phyloP scores from a whole-genome alignment of 2,888 invertebrate genomes.

The Electrophaes corylata region DNA sequence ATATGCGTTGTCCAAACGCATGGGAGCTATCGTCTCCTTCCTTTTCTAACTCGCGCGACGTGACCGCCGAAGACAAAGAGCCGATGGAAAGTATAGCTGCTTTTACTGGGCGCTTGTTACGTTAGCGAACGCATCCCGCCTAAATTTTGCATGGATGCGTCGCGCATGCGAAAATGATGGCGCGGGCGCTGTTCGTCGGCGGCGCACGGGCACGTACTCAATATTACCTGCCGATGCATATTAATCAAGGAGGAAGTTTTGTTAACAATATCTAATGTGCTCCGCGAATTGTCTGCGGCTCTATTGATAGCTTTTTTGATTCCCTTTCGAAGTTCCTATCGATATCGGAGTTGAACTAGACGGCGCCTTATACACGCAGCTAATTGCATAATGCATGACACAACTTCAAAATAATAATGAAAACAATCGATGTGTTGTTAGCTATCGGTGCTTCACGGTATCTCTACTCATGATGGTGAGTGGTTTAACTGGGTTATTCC shows the following conservation, averaged over 20 bases:
- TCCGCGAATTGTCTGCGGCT: slow-evolving; percentile 70
- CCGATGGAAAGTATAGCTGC: slow-evolving; percentile 69
- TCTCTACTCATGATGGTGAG: slow-evolving; percentile 56
- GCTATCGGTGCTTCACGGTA: slow-evolving; percentile 54
- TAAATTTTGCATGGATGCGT: slow-evolving; percentile 83
- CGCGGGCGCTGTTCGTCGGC: slow-evolving; percentile 57
- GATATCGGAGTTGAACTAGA: slow-evolving; percentile 47
- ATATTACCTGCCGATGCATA: slow-evolving; percentile 82
- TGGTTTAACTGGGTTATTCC: slow-evolving; percentile 79
- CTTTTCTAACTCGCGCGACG: slow-evolving; percentile 68
- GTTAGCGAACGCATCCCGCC: slow-evolving; percentile 80
- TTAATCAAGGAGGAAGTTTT: slow-evolving; percentile 82
- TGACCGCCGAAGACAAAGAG: slow-evolving; percentile 65
- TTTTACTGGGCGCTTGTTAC: slow-evolving; percentile 71
- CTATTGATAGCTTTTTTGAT: slow-evolving; percentile 77
- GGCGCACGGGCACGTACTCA: slow-evolving; percentile 72
- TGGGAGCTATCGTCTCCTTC: slow-evolving; percentile 60
- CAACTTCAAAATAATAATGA: slow-evolving; percentile 49
- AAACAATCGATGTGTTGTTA: slow-evolving; percentile 65
- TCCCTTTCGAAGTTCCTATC: slow-evolving; percentile 58
- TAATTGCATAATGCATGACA: slow-evolving; percentile 73
- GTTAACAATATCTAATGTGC: slow-evolving; percentile 84
- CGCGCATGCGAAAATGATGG: slow-evolving; percentile 74
- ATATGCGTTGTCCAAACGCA: slow-evolving; percentile 72
- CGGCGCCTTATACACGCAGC: slow-evolving; percentile 71